Conservation (phyloP, 2,797 vertebrate species). For the Choloepus didactylus region DNA sequence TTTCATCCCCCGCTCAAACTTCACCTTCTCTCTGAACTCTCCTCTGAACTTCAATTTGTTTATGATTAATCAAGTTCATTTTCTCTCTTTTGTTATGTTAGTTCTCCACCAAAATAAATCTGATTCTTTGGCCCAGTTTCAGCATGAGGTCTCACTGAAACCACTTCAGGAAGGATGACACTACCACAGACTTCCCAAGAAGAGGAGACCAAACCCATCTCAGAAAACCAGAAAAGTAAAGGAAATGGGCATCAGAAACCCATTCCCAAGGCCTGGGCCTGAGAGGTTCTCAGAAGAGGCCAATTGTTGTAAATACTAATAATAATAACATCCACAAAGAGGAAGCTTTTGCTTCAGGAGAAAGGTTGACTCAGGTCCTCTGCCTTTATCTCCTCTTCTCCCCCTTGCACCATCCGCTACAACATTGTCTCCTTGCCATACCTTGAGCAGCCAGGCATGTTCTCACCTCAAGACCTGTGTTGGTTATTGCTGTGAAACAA, state of each 20-base stretch:
- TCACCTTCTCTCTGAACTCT: not conserved
- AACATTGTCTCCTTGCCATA: not conserved
- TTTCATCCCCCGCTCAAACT: not conserved
- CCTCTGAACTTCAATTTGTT: not conserved
- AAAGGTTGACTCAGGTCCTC: conserved; percentile 61
- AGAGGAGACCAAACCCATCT: conserved; percentile 63
- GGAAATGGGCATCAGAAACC: conserved; percentile 24
- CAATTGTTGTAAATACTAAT: conserved; percentile 67
- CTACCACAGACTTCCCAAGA: conserved; percentile 76
- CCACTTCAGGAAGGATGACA: conserved; percentile 77
- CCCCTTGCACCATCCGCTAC: not conserved
- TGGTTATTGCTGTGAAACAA: not conserved
- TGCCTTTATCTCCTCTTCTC: not conserved
- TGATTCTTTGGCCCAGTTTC: conserved; percentile 66
- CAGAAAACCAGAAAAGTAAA: conserved; percentile 54
- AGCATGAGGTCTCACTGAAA: conserved; percentile 67
- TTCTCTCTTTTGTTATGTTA: not conserved
- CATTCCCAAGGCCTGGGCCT: conserved; percentile 76
- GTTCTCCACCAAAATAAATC: conserved; percentile 65
- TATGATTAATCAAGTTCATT: not conserved
- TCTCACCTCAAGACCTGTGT: not conserved
- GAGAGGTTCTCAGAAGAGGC: conserved; percentile 70
- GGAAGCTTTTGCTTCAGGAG: conserved; percentile 47
- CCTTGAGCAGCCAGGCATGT: not conserved
- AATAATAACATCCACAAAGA: conserved; percentile 61